A percentile compares a stretch with the other conserved stretches of the same genome.
Evolutionary conservation across 2,113 vertebrate species (phyloP).

Genomic region (Clarias batrachus): DNA sequence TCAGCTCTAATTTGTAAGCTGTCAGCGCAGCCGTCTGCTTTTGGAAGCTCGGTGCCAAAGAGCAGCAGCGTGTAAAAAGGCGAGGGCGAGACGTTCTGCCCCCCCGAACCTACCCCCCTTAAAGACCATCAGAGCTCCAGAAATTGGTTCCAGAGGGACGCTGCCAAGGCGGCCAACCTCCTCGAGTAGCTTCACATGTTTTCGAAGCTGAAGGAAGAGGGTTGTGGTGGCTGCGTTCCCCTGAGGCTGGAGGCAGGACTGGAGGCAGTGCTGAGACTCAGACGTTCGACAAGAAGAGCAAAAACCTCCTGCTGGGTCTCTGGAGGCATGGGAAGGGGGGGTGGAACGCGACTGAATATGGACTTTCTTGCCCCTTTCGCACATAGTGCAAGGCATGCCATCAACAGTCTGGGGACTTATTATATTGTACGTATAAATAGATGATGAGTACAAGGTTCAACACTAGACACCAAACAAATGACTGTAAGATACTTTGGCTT

Average conservation of each 20-base stretch:
- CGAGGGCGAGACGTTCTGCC: slow-evolving; percentile 64
- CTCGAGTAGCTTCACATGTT: slow-evolving; percentile 56
- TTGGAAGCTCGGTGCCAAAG: slow-evolving; percentile 70
- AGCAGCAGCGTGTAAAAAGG: slow-evolving; percentile 57
- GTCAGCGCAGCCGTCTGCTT: slow-evolving; percentile 75
- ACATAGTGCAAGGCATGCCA: background rate
- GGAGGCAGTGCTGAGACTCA: slow-evolving; percentile 8
- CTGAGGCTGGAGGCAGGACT: slow-evolving; percentile 21
- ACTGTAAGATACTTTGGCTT: background rate
- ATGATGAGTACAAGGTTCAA: slow-evolving; percentile 16
- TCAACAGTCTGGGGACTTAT: slow-evolving; percentile 10
- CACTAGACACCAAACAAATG: background rate
- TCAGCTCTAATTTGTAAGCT: slow-evolving; percentile 80
- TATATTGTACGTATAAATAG: slow-evolving; percentile 19
- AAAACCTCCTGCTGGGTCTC: slow-evolving; percentile 32
- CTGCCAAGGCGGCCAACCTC: slow-evolving; percentile 55
- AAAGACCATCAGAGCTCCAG: slow-evolving; percentile 63
- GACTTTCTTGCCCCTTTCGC: background rate
- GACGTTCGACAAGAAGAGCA: slow-evolving; percentile 14
- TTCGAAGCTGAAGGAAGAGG: slow-evolving; percentile 39
- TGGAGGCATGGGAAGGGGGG: slow-evolving; percentile 2
- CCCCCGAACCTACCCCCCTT: slow-evolving; percentile 18
- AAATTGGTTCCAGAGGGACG: slow-evolving; percentile 76
- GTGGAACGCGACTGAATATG: slow-evolving; percentile 1
- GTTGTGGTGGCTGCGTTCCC: slow-evolving; percentile 6